phyloP scores from a whole-genome alignment of 30 jellyfish, hydroid and myxozoan species.

The Turritopsis dohrnii region DNA sequence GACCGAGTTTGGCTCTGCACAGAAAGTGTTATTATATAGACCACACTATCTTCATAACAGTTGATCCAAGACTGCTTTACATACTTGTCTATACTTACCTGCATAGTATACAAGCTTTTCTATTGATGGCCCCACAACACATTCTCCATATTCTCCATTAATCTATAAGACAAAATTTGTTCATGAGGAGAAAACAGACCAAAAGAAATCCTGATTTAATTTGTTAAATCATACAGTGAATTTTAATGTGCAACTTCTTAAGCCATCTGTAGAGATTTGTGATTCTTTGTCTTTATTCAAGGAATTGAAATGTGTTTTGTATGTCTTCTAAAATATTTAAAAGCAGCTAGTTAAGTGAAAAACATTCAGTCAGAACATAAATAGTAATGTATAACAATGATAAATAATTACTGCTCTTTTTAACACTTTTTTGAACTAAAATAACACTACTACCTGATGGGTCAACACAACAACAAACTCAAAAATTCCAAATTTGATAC shows the following conservation, averaged over 20 bases:
- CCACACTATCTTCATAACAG: too few species aligned
- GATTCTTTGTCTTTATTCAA: not conserved
- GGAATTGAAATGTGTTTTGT: not conserved
- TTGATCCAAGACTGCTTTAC: too few species aligned
- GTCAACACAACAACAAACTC: too few species aligned
- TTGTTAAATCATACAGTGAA: not conserved
- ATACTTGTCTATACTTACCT: too few species aligned
- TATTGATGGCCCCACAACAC: not conserved
- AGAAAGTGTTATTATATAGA: too few species aligned
- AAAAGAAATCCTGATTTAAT: not conserved
- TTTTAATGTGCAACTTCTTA: not conserved
- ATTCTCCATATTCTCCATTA: not conserved
- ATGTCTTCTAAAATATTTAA: not conserved
- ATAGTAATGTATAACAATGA: too few species aligned
- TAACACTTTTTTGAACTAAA: too few species aligned
- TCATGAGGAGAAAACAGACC: not conserved
- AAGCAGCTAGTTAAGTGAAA: not conserved
- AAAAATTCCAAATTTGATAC: too few species aligned
- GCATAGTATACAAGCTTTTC: not conserved
- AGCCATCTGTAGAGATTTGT: not conserved
- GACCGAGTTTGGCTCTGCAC: too few species aligned
- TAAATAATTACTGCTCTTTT: too few species aligned
- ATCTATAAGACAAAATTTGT: not conserved
- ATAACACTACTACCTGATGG: too few species aligned
- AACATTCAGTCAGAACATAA: too few species aligned